Base-by-base conservation (phyloP, 2,113 vertebrate genomes). In the Theropithecus gelada region DNA sequence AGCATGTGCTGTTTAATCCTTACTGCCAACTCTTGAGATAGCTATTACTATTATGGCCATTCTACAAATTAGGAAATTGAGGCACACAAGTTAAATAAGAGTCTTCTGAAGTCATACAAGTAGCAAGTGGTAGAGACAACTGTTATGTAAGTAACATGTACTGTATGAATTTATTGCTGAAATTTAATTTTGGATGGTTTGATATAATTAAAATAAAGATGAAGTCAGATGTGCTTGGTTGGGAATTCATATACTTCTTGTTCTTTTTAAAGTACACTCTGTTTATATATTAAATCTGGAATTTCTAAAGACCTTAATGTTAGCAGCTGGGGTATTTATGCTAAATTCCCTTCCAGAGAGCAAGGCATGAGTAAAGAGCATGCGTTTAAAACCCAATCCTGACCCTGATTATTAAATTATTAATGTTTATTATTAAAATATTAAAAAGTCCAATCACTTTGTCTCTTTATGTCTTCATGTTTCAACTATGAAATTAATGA, bases 401-500 rank as follows among this genome's bases (percentile, higher is more conserved):
- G n/a, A 84, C 4, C 17, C 59, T 87, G 32, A 94, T 66, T 57
- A 75, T 61, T 68, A 52, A 89, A 81, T 86, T 90, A 93, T 70
- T 84, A 84, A 86, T 70, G 81, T 27, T 79, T 43, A 75, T 83
- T 83, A 82, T 57, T 84, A 66, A 84, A 81, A 70, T 82, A 72
- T 57, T 90, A 83, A 81, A 61, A 43, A 89, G 48, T 82, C 14
- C 89, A 92, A 87, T 87, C 10, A 98, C 7, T 91, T 90, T 95
- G 45, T 70, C 38, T 82, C n/a, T 96, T 55, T 91, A 25, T 80
- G 27, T 61, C 72, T 90, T 85, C 78, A n/a, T 70, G 48, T 87
- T 94, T 91, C 32, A 80, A 75, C 35, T 83, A 89, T 4, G 78
- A 72, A 92, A 81, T 5, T 50, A 96, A 70, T 87, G 61, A 61